Base-by-base conservation (phyloP, 2,888 invertebrate species). In the Spialia ferax region DNA sequence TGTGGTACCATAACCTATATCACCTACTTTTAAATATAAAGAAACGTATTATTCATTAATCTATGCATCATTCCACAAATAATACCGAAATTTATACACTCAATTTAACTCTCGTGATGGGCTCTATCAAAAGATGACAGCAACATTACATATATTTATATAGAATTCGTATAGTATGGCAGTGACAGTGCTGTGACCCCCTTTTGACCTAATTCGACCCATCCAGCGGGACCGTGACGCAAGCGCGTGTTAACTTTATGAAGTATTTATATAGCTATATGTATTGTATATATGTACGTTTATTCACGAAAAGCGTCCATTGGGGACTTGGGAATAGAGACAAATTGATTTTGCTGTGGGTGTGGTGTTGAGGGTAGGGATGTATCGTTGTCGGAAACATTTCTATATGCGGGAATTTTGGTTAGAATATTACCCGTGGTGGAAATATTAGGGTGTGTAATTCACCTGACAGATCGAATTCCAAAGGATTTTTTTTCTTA, bases 131-230 rank as follows among this genome's bases (percentile, higher is more conserved):
- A 52, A 22, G 23, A 57, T 64, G 18, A 48, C 48, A 57, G 35
- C 29, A 45, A 64, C 48, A 50, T 48, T 6, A 29, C 42, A 23
- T 26, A 66, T 64, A 69, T 22, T 73, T 69, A 68, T 70, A 70
- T 68, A 69, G 69, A 69, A 70, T 66, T 69, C 68, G 60, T 70
- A 59, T 70, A 69, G 64, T 70, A 72, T 88, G 88, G 78, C 89
- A 90, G 89, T 89, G 91, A 91, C 91, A 91, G 89, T 89, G 91
- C 87, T 79, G 82, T 84, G 90, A 86, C 88, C 91, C 92, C 89
- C 86, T 84, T 85, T 85, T 91, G 92, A 92, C 92, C 92, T 88
- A 93, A 87, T 88, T 92, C 84, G 84, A 85, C 86, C 89, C 88
- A 88, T 84, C 79, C 85, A 80, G 78, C 82, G 83, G 82, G 81